Conservation (phyloP, 2,113 vertebrate species). For the Anas platyrhynchos region DNA sequence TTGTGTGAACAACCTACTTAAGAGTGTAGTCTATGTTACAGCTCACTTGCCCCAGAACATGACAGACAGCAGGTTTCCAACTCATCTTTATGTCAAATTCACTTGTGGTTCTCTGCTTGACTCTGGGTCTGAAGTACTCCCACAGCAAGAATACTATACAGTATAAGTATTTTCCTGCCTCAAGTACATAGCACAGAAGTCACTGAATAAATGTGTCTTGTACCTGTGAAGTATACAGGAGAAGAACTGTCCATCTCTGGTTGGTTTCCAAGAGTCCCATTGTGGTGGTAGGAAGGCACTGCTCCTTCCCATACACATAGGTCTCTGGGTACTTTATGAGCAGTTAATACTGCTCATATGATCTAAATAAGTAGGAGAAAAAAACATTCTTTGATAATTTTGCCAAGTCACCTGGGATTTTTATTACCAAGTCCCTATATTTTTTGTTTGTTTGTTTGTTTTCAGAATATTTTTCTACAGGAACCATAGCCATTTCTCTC, state of each 20-base stretch:
- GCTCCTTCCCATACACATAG: background rate
- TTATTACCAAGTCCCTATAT: background rate
- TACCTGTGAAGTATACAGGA: background rate
- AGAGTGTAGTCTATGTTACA: rapidly evolving
- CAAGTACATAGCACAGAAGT: background rate
- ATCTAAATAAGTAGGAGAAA: background rate
- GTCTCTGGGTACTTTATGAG: background rate
- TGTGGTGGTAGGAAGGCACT: background rate
- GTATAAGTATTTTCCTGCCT: background rate
- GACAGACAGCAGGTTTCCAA: background rate
- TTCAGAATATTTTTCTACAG: background rate
- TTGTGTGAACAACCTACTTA: background rate
- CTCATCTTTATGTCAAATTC: background rate
- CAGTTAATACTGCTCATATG: background rate
- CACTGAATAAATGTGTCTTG: background rate
- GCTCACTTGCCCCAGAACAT: background rate
- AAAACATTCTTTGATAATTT: background rate
- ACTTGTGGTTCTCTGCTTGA: background rate
- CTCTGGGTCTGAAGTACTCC: background rate
- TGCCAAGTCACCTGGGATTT: background rate
- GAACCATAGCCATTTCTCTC: background rate
- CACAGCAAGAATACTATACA: background rate
- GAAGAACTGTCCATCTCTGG: background rate
- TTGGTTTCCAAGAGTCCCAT: background rate
- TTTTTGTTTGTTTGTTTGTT: background rate